These are phyloP conservation scores for Argentina silus DNA, from an alignment of 2,797 vertebrate species.

Conservation along the genomic window DNA sequence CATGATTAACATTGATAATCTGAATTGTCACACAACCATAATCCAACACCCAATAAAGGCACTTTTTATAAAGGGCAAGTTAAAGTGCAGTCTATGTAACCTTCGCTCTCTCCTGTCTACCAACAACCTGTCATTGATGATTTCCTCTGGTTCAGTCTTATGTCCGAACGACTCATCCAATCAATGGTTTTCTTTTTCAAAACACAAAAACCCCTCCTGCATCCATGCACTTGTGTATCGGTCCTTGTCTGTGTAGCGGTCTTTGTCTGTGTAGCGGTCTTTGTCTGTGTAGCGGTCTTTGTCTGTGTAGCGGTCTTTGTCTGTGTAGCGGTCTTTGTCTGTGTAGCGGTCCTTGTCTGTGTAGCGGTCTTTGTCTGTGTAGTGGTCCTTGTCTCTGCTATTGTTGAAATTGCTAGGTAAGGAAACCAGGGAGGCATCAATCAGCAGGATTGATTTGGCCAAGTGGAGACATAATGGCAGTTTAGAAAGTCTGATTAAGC, in stretches of 20 bases:
- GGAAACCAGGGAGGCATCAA: slow-evolving; percentile 40
- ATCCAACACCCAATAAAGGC: slow-evolving; percentile 40
- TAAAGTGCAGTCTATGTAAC: slow-evolving; percentile 31
- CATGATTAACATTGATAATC: slow-evolving; percentile 49
- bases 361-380: slow-evolving; percentile 16
- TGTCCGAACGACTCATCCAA: slow-evolving; percentile 39
- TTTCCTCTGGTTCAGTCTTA: slow-evolving; percentile 25
- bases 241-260: slow-evolving; percentile 12
- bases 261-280: slow-evolving; percentile 8
- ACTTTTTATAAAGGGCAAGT: slow-evolving; percentile 43
- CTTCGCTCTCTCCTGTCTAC: slow-evolving; percentile 2
- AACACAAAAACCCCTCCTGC: slow-evolving; percentile 29
- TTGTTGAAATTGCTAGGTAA: slow-evolving; percentile 48
- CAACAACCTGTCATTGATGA: slow-evolving; percentile 16
- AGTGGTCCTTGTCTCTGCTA: slow-evolving; percentile 7
- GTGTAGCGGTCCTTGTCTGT: slow-evolving; percentile 6
- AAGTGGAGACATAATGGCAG: slow-evolving; percentile 37
- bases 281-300: slow-evolving; percentile 11
- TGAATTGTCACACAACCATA: slow-evolving; percentile 35
- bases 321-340: slow-evolving; percentile 8
- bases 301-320: slow-evolving; percentile 10
- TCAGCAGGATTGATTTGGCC: slow-evolving; percentile 46
- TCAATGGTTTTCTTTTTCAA: slow-evolving; percentile 40
- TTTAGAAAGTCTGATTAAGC: slow-evolving; percentile 21
- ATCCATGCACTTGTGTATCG: slow-evolving; percentile 21